Percentiles rank a stretch among this genome's conserved stretches.
Conservation (phyloP, 1,140 invertebrate species). For the Elysia chlorotica region DNA sequence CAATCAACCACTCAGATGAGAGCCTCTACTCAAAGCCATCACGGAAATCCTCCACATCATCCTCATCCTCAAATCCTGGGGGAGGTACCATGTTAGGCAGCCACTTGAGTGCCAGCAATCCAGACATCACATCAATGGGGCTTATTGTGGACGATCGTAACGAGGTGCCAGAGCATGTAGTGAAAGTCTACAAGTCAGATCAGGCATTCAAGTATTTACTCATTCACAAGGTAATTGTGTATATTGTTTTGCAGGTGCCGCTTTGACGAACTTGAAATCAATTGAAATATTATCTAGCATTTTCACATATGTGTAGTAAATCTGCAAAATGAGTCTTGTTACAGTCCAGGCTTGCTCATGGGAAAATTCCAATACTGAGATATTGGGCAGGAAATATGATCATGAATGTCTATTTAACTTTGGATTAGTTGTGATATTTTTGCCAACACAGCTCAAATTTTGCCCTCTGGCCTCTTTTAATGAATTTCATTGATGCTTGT, state of each 20-base stretch:
- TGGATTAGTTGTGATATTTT: too few species aligned
- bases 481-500: too few species aligned
- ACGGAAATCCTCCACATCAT: conserved; percentile 42
- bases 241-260: background rate
- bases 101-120: conserved; percentile 81
- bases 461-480: too few species aligned
- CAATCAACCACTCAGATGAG: conserved; percentile 50
- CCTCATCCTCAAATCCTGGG: conserved; percentile 40
- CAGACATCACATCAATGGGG: conserved; percentile 71
- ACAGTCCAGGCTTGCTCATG: too few species aligned
- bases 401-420: too few species aligned
- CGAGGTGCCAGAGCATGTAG: conserved; percentile 95
- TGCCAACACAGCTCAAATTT: too few species aligned
- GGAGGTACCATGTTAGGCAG: conserved; percentile 31
- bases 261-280: background rate
- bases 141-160: conserved; percentile 62
- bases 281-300: background rate
- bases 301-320: too few species aligned
- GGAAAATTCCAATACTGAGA: too few species aligned
- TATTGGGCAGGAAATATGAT: too few species aligned
- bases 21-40: conserved; percentile 44
- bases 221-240: conserved; percentile 77
- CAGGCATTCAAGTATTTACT: conserved; percentile 97
- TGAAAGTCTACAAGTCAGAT: conserved; percentile 90
- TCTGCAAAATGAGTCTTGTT: too few species aligned